Conservation (phyloP, 2,797 vertebrate genomes). For the Poecilia velifera region DNA sequence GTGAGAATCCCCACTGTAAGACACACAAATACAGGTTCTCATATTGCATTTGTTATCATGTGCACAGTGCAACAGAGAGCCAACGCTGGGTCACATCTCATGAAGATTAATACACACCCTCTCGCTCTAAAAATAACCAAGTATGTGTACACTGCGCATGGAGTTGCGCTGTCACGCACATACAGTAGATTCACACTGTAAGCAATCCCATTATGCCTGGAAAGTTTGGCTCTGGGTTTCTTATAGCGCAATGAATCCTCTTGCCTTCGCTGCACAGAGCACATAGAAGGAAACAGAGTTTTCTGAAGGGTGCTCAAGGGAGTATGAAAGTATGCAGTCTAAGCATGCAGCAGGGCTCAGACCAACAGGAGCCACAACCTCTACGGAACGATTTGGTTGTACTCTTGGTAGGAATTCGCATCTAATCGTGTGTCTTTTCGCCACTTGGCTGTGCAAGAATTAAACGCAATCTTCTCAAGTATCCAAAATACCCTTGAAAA, state of each 20-base stretch:
- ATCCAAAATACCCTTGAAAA: constrained; percentile 39
- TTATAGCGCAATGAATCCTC: constrained; percentile 61
- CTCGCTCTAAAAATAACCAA: constrained; percentile 36
- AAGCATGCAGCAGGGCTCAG: constrained; percentile 62
- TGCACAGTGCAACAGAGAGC: constrained; percentile 43
- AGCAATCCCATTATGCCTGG: constrained; percentile 46
- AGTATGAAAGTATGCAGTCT: constrained; percentile 76
- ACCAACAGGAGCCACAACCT: constrained; percentile 67
- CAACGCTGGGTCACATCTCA: constrained; percentile 34
- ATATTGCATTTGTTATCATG: constrained; percentile 65
- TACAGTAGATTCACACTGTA: constrained; percentile 25
- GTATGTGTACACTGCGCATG: constrained; percentile 2
- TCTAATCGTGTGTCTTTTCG: constrained; percentile 49
- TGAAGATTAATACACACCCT: constrained; percentile 27
- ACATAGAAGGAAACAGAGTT: constrained; percentile 72
- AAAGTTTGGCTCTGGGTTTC: constrained; percentile 61
- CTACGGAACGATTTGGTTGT: constrained; percentile 48
- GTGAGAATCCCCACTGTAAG: constrained; percentile 81
- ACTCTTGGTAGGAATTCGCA: constrained; percentile 61
- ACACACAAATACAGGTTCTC: constrained; percentile 75
- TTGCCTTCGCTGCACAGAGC: constrained; percentile 48
- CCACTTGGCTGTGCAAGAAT: constrained; percentile 32
- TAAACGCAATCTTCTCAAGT: constrained; percentile 35
- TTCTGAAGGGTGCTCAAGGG: constrained; percentile 69
- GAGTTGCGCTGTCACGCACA: constrained; percentile 4